Evolutionary conservation across 2,113 vertebrate species (phyloP).

Genomic region (Cinclus mexicanus): DNA sequence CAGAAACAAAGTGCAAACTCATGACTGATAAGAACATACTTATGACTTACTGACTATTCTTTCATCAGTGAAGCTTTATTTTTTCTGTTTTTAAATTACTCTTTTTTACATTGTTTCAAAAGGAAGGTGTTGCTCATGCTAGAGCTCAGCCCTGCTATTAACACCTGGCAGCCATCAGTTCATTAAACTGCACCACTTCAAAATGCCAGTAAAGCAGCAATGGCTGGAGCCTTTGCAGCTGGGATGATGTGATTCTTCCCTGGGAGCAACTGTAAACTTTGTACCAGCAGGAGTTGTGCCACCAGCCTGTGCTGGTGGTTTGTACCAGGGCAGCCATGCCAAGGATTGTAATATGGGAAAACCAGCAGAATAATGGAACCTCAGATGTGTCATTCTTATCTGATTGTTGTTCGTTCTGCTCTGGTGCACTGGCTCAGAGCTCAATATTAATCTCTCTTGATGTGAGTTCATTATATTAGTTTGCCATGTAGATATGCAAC

Average conservation of each 20-base stretch:
- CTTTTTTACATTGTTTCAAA: background rate
- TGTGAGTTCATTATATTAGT: background rate
- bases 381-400: background rate
- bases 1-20: background rate
- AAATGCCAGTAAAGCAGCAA: background rate
- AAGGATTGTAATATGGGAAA: background rate
- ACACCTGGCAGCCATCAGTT: background rate
- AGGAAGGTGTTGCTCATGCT: background rate
- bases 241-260: background rate
- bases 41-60: background rate
- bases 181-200: background rate
- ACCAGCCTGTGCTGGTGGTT: background rate
- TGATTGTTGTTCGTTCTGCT: background rate
- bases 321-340: background rate
- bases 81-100: background rate
- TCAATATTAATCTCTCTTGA: background rate
- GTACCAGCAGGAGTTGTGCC: background rate
- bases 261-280: background rate
- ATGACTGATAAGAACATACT: background rate
- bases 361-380: background rate
- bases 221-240: background rate
- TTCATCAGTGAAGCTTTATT: background rate
- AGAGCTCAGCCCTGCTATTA: background rate
- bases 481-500: background rate
- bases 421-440: background rate